phyloP scores from a whole-genome alignment of 2,797 vertebrate genomes.

The Anniella stebbinsi region DNA sequence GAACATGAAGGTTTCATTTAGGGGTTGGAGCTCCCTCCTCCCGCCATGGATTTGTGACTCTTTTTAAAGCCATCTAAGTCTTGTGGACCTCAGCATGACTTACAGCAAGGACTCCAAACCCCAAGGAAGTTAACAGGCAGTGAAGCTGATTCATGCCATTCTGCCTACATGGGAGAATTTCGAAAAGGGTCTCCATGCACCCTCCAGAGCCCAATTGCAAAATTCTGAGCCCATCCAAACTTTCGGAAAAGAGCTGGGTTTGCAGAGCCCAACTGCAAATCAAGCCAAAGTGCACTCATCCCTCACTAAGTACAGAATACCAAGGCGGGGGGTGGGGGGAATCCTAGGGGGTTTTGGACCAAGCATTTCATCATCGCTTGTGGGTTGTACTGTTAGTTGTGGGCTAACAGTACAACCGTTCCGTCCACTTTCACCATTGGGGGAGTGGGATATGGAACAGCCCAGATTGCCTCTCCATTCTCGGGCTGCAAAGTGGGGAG shows the following conservation, averaged over 20 bases:
- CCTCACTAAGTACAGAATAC: neutral
- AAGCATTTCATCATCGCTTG: neutral
- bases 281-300: neutral
- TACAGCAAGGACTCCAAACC: neutral
- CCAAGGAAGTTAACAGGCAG: neutral
- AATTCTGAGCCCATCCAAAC: neutral
- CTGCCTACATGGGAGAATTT: neutral
- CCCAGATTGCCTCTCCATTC: no score
- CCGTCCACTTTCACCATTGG: neutral
- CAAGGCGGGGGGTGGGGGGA: no score
- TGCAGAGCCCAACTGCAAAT: neutral
- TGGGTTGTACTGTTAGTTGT: neutral
- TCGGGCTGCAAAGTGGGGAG: no score
- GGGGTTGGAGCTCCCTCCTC: neutral
- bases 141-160: neutral
- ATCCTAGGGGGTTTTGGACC: neutral
- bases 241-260: neutral
- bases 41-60: neutral
- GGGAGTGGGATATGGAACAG: neutral
- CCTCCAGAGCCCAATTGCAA: neutral
- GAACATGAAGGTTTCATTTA: neutral
- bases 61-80: neutral
- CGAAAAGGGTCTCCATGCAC: no score
- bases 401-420: neutral
- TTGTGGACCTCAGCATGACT: neutral